Percentiles rank a stretch among this genome's conserved stretches.
Evolutionary conservation across 2,797 vertebrate species (phyloP).

Genomic region (Antrozous pallidus): DNA sequence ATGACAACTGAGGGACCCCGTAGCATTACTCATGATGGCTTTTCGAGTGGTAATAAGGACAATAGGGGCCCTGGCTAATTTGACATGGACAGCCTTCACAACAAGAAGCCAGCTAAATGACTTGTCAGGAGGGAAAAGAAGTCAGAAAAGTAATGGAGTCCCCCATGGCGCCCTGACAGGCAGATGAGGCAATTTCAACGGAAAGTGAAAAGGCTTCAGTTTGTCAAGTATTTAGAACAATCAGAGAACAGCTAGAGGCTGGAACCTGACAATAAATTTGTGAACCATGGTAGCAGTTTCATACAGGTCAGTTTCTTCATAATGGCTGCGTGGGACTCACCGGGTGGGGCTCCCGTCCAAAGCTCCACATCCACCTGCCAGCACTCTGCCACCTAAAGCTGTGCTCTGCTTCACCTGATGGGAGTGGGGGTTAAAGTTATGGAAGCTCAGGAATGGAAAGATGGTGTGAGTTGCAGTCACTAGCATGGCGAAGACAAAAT

Average conservation of each 20-base stretch:
- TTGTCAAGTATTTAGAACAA: slow-evolving; percentile 93
- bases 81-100: slow-evolving; percentile 96
- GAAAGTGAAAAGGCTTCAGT: slow-evolving; percentile 90
- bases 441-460: slow-evolving; percentile 66
- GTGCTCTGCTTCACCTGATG: slow-evolving; percentile 78
- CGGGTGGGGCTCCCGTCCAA: slow-evolving; percentile 74
- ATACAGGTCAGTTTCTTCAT: slow-evolving; percentile 85
- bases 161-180: slow-evolving; percentile 95
- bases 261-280: slow-evolving; percentile 88
- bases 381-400: slow-evolving; percentile 80
- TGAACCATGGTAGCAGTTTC: slow-evolving; percentile 87
- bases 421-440: slow-evolving; percentile 77
- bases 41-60: slow-evolving; percentile 96
- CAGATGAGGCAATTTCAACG: slow-evolving; percentile 92
- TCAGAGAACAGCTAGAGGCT: slow-evolving; percentile 91
- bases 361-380: slow-evolving; percentile 76
- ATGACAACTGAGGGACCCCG: slow-evolving; percentile 98
- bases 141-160: slow-evolving; percentile 94
- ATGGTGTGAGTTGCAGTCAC: slow-evolving; percentile 66
- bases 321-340: slow-evolving; percentile 80
- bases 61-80: slow-evolving; percentile 96
- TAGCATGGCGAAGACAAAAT: slow-evolving; percentile 73
- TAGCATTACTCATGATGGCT: slow-evolving; percentile 98
- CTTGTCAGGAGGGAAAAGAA: slow-evolving; percentile 88
- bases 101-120: slow-evolving; percentile 90